phyloP scores from a whole-genome alignment of 2,888 invertebrate species.

The Acanthosepion lycidas region DNA sequence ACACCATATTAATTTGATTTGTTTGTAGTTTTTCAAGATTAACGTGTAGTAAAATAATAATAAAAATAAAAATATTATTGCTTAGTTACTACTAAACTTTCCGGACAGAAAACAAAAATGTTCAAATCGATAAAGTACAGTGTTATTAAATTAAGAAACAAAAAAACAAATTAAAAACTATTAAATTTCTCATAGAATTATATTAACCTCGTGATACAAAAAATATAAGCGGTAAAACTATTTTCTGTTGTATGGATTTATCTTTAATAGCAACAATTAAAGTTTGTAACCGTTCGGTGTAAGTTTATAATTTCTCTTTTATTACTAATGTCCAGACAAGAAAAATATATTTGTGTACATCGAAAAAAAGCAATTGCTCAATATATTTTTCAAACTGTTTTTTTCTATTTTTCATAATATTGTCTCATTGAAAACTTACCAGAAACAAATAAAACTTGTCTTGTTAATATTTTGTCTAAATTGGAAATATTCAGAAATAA shows the following conservation, averaged over 20 bases:
- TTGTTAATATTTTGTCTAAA: too few relatives aligned
- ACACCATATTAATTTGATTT: background rate
- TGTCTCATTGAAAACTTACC: too few relatives aligned
- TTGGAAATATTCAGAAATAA: too few relatives aligned
- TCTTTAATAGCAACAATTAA: background rate
- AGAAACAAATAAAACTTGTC: too few relatives aligned
- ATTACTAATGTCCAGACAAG: background rate
- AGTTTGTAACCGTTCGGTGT: too few relatives aligned
- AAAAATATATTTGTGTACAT: background rate
- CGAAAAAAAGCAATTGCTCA: too few relatives aligned
- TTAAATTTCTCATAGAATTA: background rate
- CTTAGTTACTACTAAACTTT: background rate
- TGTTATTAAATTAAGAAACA: background rate
- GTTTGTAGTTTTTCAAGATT: too few relatives aligned
- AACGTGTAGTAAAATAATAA: too few relatives aligned
- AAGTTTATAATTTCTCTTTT: background rate
- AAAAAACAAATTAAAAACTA: background rate
- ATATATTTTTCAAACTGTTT: too few relatives aligned
- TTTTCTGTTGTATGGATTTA: background rate
- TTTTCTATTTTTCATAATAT: too few relatives aligned
- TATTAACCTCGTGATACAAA: background rate
- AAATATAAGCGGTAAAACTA: background rate
- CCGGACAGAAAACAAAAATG: too few relatives aligned
- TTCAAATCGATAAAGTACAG: background rate
- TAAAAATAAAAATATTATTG: background rate